Base-by-base conservation (phyloP, 2,797 vertebrate species). In the Cuculus canorus region DNA sequence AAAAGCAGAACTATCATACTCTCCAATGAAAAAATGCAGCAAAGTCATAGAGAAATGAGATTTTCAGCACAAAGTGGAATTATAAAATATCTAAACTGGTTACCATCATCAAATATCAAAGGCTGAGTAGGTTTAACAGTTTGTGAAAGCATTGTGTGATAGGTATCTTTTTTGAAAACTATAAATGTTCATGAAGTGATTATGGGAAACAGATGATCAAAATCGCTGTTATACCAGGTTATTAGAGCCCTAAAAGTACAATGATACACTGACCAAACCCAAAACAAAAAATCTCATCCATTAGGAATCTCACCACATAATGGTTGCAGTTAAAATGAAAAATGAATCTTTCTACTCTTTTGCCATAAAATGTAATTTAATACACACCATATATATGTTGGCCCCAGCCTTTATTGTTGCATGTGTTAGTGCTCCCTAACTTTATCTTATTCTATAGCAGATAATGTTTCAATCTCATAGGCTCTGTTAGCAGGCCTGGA, bases 341-440 rank as follows among this genome's bases (percentile, higher is more conserved):
- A 96, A 90, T 87, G 71, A 43, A 48, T 50, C 89, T 83, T 91
- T 72, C 82, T 93, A 84, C 71, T 91, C 41, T 76, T 68, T 60
- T 94, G 41, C 52, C 92, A 73, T 63, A 96, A 90, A 95, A 96
- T 86, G 77, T 66, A 92, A 96, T 96, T 47, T 95, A 96, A 96
- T 96, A 93, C 69, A 83, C 72, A 82, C 54, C 23, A 25, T n/a
- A 82, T 27, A 50, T 17, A 39, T 45, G 35, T 33, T 72, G 30
- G 18, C 25, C 11, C 24, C 25, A 27, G 25, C 15, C 37, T 43
- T 28, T 43, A 33, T 37, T 59, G 59, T 28, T 83, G 43, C 17
- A 45, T 50, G 48, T 15, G 48, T 48, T 86, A 37, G 45, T 18
- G 19, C 17, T 68, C 23, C 24, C 32, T 63, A 50, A 27, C 16